Base-by-base conservation (phyloP, 2,797 vertebrate species). In the Malurus splendens region DNA sequence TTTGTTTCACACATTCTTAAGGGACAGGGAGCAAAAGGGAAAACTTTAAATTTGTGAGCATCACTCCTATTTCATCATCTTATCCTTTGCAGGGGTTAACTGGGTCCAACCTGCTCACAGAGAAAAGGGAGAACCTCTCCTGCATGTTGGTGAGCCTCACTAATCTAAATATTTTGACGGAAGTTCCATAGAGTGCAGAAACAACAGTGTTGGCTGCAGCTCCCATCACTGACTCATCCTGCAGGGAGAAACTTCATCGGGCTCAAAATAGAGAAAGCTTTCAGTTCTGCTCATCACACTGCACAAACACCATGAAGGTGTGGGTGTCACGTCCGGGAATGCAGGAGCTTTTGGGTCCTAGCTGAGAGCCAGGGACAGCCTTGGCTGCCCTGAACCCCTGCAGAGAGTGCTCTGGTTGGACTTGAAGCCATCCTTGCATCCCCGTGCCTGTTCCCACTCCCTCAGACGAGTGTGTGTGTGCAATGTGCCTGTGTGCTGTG, bases 81-180 rank as follows among this genome's bases (percentile, higher is more conserved):
- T 76, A 22, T n/a, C 73, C 52, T 91, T 81, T 67, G n/a, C 66
- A 44, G 3, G 20, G 41, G 55, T 87, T 88, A 87, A 89, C 27
- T 24, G 39, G 39, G 56, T 86, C 38, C 64, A 44, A 60, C 30
- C 15, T 17, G 45, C 60, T 57, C 1, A 0, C 24, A 77, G 67
- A 78, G 64, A 52, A 85, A 90, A 72, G 56, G 50, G 33, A 91
- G 59, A 90, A 70, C 41, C 44, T 94, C 56, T 76, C n/a, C 60
- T 79, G 42, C 4, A 2, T 57, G 39, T 70, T 84, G 70, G 78
- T 87, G 55, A 85, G 68, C 57, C 57, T 86, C 4, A 2, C 82
- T 94, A 71, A 84, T 60, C 74, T 94, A 93, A 95, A 92, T 92
- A 93, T 93, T 95, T 93, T 94, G 94, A 93, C 64, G 83, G 57